These are phyloP conservation scores for Platanista minor DNA, from an alignment of 2,113 vertebrate species.

Conservation along the genomic window DNA sequence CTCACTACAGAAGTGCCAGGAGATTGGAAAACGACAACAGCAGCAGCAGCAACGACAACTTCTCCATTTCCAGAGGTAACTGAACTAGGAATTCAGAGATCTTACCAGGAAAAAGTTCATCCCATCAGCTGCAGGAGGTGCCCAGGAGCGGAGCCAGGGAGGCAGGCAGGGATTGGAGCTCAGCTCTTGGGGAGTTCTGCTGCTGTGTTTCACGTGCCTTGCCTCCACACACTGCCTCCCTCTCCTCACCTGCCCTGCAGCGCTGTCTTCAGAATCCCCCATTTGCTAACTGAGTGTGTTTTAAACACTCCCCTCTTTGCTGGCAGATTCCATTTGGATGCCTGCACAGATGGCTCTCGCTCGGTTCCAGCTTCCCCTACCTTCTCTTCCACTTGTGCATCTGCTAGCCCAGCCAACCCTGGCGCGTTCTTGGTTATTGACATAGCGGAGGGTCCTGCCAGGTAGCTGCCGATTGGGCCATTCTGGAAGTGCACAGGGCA, in stretches of 20 bases:
- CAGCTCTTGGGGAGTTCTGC: not conserved
- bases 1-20: not conserved
- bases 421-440: not conserved
- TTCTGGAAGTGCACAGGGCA: not conserved
- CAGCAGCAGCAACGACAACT: not conserved
- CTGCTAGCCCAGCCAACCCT: not conserved
- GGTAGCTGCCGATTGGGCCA: not conserved
- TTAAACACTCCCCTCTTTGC: not conserved
- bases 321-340: not conserved
- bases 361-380: not conserved
- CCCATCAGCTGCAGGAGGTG: not conserved
- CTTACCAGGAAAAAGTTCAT: not conserved
- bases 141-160: not conserved
- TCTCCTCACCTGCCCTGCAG: not conserved
- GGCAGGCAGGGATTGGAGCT: not conserved
- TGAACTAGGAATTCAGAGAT: not conserved
- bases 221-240: too few species aligned
- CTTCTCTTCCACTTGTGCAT: not conserved
- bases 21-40: not conserved
- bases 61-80: not conserved
- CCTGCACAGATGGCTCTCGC: not conserved
- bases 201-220: not conserved
- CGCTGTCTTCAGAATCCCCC: not conserved
- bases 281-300: not conserved
- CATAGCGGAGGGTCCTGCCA: not conserved